Evolutionary conservation across 2,113 vertebrate genomes (phyloP).

Genomic region (Onychostruthus taczanowskii): DNA sequence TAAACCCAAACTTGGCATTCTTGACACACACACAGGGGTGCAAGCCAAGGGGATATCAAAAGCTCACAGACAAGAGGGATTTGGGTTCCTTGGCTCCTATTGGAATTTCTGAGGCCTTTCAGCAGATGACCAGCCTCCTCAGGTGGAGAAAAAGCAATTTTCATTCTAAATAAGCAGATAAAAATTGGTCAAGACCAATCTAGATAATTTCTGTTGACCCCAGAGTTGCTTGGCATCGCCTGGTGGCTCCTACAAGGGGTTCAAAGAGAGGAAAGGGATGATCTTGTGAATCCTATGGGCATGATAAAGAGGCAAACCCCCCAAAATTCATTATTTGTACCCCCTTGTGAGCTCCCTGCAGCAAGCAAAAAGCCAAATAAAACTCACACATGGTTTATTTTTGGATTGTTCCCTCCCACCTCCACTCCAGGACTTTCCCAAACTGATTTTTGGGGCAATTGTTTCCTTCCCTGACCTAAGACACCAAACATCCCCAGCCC

Average conservation of each 20-base stretch:
- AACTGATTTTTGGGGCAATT: neutral
- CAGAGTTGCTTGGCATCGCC: neutral
- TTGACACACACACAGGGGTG: too few relatives aligned
- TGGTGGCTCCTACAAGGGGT: neutral
- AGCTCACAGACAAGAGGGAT: neutral
- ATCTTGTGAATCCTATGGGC: neutral
- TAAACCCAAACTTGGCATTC: neutral
- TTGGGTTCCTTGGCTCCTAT: neutral
- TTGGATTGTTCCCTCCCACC: accelerated
- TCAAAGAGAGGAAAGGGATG: neutral
- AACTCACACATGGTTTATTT: neutral
- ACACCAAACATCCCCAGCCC: neutral
- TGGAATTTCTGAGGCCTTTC: neutral
- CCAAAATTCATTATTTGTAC: neutral
- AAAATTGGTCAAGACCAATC: neutral
- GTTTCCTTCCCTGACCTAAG: neutral
- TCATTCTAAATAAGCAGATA: neutral
- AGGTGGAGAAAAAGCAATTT: neutral
- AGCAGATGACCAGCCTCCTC: neutral
- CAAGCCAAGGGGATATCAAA: neutral
- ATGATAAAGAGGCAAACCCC: neutral
- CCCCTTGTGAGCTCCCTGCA: neutral
- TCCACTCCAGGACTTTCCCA: accelerated
- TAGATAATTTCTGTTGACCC: neutral
- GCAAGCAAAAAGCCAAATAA: neutral